A percentile compares a stretch with the other conserved stretches of the same genome.
Conservation (phyloP, 1,140 invertebrate species). For the Drosophila ogumai region DNA sequence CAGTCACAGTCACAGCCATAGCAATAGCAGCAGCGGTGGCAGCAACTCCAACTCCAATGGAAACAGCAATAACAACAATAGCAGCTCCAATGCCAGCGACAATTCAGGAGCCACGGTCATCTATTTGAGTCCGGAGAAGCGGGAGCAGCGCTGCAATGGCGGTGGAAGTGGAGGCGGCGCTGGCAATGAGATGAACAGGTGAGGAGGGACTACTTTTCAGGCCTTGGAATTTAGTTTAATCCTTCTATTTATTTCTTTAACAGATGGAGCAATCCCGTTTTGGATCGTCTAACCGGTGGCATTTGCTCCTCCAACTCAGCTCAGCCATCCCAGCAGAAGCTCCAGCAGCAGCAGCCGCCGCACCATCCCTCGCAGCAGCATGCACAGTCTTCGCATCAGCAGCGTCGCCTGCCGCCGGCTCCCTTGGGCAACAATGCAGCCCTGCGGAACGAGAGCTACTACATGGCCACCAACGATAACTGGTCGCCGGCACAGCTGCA, state of each 20-base stretch:
- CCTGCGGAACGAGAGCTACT: slow-evolving; percentile 94
- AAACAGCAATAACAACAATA: slow-evolving; percentile 52
- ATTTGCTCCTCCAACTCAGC: slow-evolving; percentile 84
- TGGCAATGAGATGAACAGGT: slow-evolving; percentile 79
- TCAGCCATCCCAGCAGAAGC: slow-evolving; percentile 47
- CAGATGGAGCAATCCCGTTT: slow-evolving; percentile 90
- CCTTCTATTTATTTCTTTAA: neutral
- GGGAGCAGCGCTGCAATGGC: slow-evolving; percentile 63
- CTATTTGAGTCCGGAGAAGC: slow-evolving; percentile 86
- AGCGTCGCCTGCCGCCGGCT: slow-evolving; percentile 51
- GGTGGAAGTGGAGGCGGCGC: slow-evolving; percentile 35
- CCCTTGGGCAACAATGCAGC: slow-evolving; percentile 65
- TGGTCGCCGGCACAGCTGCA: slow-evolving; percentile 80
- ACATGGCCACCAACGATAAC: slow-evolving; percentile 88
- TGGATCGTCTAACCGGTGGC: slow-evolving; percentile 92
- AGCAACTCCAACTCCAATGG: slow-evolving; percentile 79
- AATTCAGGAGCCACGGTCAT: slow-evolving; percentile 88
- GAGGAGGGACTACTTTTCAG: neutral
- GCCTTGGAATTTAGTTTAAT: neutral
- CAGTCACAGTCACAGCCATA: slow-evolving; percentile 50
- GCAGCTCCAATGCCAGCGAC: slow-evolving; percentile 86
- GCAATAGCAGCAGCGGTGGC: slow-evolving; percentile 60
- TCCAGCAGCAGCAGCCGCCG: slow-evolving; percentile 48
- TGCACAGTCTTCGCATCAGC: slow-evolving; percentile 33
- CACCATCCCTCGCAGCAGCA: slow-evolving; percentile 34